These are phyloP conservation scores for Aphaenogaster rudis DNA, from an alignment of 1,140 invertebrate species.

Conservation along the genomic window DNA sequence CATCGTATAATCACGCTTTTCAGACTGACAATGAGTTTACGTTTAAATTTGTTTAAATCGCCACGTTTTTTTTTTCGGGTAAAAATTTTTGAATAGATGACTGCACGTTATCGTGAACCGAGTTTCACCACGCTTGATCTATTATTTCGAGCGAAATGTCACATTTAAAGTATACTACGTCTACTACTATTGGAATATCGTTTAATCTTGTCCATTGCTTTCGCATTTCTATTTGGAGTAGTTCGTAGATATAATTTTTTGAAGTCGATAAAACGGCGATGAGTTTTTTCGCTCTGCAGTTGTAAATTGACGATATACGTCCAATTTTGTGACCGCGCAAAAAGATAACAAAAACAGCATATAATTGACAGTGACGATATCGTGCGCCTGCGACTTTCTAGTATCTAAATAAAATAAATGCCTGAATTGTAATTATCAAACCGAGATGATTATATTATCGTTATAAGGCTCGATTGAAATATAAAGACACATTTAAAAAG, in stretches of 20 bases:
- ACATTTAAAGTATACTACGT: background rate
- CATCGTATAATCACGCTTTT: constrained; percentile 17
- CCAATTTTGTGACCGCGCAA: background rate
- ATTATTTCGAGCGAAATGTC: constrained; percentile 10
- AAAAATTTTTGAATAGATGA: background rate
- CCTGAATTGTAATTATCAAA: background rate
- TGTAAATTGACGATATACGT: background rate
- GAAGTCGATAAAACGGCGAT: background rate
- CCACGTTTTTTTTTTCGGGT: background rate
- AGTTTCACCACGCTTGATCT: background rate
- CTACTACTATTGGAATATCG: background rate
- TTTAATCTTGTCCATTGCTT: background rate
- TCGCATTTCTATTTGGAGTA: background rate
- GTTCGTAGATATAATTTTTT: background rate
- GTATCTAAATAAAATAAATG: constrained; percentile 9
- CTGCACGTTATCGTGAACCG: background rate
- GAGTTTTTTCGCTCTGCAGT: constrained; percentile 15
- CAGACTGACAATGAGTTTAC: background rate
- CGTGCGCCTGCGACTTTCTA: background rate
- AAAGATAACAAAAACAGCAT: background rate
- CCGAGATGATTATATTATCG: background rate
- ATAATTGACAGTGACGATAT: constrained; percentile 22
- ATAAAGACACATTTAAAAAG: background rate
- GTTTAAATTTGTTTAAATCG: background rate
- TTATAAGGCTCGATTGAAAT: background rate